Base-by-base conservation (phyloP, 1,140 invertebrate species). In the Atta colombica region DNA sequence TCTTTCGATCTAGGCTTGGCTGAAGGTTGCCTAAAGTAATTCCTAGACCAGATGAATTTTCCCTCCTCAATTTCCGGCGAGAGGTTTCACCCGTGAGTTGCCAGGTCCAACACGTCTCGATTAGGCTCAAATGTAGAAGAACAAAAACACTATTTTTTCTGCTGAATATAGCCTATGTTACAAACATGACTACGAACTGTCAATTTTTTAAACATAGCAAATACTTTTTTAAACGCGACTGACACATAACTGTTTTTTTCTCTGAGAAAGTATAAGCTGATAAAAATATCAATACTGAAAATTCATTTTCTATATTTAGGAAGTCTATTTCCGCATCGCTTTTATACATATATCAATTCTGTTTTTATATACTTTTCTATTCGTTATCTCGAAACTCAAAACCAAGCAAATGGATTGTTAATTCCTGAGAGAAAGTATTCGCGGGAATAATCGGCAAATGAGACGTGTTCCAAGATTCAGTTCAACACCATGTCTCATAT, bases 401-500 rank as follows among this genome's bases (percentile, higher is more conserved):
- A 58, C 28, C n/a, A 35, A 45, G 12, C 8, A 45, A 3, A 12
- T n/a, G 8, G 3, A 10, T 75, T 35, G n/a, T 77, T 35, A 39
- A 14, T 14, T 21, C 16, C 8, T 21, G 16, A 45, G 21, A 8
- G 8, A 63, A 61, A 45, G 39, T 58, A 74, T 55, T 74, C 31
- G 7, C 35, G 21, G 10, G 53, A 77, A 35, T n/a, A 16, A 60
- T 77, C 55, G 21, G 35, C 21, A 61, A 61, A 25, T 49, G 60
- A 66, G 45, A 53, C 39, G 12, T 25, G 16, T 12, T 25, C 1
- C 12, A 21, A 21, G 18, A 66, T 65, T 21, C 60, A 21, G 35
- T 60, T 49, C 31, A 74, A 61, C 68, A 18, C 16, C 39, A 21
- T 61, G 14, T 71, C 75, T 53, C 53, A 60, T 68, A n/a, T 86